Conservation (phyloP, 1,140 invertebrate genomes). For the Rhyzopertha dominica region DNA sequence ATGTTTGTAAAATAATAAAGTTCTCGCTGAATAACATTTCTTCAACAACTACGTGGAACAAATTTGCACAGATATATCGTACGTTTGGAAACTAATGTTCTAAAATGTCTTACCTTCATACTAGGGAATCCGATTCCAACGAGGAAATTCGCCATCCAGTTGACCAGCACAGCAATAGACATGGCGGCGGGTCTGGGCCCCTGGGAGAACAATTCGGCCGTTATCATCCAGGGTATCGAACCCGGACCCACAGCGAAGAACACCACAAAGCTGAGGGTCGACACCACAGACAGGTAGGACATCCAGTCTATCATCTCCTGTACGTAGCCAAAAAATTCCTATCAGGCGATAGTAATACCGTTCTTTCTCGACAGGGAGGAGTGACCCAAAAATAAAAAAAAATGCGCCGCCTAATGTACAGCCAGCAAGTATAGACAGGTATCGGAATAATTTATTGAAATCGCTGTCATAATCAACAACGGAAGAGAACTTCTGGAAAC, state of each 20-base stretch:
- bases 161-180: conserved; percentile 95
- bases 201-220: conserved; percentile 96
- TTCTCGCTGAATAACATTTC: no score
- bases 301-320: conserved; percentile 98
- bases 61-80: no score
- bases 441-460: no score
- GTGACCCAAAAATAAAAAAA: conserved; percentile 29
- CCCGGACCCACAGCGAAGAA: conserved; percentile 96
- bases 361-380: conserved; percentile 57
- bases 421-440: no score
- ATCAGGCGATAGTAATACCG: conserved; percentile 59
- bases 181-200: conserved; percentile 94
- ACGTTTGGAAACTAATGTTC: no score
- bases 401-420: no score
- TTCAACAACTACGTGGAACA: no score
- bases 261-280: conserved; percentile 89
- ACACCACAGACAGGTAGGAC: conserved; percentile 91
- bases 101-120: conserved; percentile 69
- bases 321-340: conserved; percentile 91
- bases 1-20: no score
- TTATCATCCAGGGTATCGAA: conserved; percentile 99
- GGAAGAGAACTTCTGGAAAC: no score
- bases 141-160: conserved; percentile 97
- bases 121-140: conserved; percentile 93
- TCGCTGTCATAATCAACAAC: no score